A percentile compares a stretch with the other conserved stretches of the same genome.
phyloP scores from a whole-genome alignment of 1,140 invertebrate species.

The Planococcus citri region DNA sequence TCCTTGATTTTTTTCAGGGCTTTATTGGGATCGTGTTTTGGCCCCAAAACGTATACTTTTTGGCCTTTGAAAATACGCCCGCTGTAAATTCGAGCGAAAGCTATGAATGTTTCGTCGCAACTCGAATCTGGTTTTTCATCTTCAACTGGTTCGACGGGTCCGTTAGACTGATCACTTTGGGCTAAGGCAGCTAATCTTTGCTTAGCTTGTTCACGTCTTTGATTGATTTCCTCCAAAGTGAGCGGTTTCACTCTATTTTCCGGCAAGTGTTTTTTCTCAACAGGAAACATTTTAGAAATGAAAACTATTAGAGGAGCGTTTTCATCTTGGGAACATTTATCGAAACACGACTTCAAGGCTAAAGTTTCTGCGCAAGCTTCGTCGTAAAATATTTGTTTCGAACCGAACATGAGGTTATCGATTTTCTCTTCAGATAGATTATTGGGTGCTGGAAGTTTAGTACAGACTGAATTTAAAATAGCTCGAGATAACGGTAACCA shows the following conservation, averaged over 20 bases:
- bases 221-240: conserved; percentile 59
- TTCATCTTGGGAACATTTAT: conserved; percentile 50
- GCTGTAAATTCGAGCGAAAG: conserved; percentile 88
- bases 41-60: conserved; percentile 66
- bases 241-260: conserved; percentile 58
- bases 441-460: conserved; percentile 66
- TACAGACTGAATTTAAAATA: conserved; percentile 55
- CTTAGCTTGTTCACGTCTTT: conserved; percentile 43
- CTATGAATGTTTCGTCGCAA: conserved; percentile 62
- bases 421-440: conserved; percentile 63
- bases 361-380: conserved; percentile 53
- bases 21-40: conserved; percentile 68
- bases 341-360: conserved; percentile 59
- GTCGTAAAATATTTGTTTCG: conserved; percentile 50
- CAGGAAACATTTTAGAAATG: conserved; percentile 89
- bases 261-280: conserved; percentile 53
- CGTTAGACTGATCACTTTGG: neutral
- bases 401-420: conserved; percentile 59
- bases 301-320: conserved; percentile 71
- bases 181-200: conserved; percentile 5
- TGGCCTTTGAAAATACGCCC: conserved; percentile 68
- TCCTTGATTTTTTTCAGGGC: conserved; percentile 39
- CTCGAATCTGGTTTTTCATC: neutral
- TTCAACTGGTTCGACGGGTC: neutral
- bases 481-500: conserved; percentile 79